Base-by-base conservation (phyloP, 2,888 invertebrate species). In the Microctonus aethiopoides region DNA sequence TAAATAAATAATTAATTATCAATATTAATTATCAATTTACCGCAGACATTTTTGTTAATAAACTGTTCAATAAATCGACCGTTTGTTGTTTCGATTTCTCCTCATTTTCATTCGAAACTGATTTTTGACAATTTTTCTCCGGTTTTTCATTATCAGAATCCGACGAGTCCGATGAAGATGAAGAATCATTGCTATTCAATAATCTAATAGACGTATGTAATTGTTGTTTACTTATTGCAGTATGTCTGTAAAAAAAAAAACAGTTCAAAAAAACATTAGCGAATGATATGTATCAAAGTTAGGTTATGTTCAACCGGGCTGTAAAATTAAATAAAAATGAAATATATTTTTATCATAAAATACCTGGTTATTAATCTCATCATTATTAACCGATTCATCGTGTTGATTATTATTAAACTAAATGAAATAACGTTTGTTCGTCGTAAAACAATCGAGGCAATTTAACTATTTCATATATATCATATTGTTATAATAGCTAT, bases 81-180 rank as follows among this genome's bases (percentile, higher is more conserved):
- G 80, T 75, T 24, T 77, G 70, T 51, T 74, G 13, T 11, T 77
- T 68, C n/a, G 39, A 61, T 29, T 73, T 24, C 51, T 74, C 67
- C 1, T 74, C 26, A 13, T 16, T 54, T 57, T 16, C 3, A 22
- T 56, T 39, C 1, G 41, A 56, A 1, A 26, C 2, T 56, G 57
- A 68, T 5, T 16, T 10, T 54, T 39, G 65, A 10, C 34, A 67
- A 16, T 64, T 60, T 29, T 1, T 16, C 16, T 46, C 16, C 0
- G 39, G 22, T 5, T 11, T 39, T n/a, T 70, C 67, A 6, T 61
- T 66, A 71, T 80, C 81, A 10, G 79, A 79, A 65, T 78, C 78
- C 1, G 78, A 75, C 6, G 74, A 77, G 9, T 77, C 75, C 0
- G 73, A 75, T 7, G 76, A 77, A 7, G 76, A 77, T 3, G 77